Conservation (phyloP, 2,888 invertebrate species). For the Scelioninae gen. 1 region DNA sequence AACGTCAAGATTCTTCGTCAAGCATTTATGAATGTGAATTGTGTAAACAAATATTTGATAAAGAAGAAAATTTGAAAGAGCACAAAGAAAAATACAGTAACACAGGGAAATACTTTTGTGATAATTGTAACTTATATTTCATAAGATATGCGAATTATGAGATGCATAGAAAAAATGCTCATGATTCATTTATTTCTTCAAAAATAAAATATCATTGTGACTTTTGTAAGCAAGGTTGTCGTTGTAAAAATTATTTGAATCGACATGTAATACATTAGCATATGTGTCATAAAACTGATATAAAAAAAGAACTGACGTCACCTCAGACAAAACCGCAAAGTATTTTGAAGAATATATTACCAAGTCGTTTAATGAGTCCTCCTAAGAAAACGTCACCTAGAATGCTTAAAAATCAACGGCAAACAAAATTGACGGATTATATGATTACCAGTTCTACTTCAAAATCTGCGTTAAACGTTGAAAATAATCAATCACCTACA, state of each 20-base stretch:
- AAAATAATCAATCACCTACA: neutral
- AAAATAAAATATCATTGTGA: constrained; percentile 17
- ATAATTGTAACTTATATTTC: constrained; percentile 18
- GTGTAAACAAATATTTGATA: constrained; percentile 16
- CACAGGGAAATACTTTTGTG: constrained; percentile 17
- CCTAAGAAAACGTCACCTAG: neutral
- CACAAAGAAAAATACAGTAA: constrained; percentile 26
- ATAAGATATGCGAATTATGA: neutral
- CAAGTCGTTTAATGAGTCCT: neutral
- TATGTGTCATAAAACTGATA: neutral
- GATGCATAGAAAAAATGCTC: constrained; percentile 17
- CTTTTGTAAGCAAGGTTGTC: constrained; percentile 29
- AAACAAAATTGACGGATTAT: constrained; percentile 7
- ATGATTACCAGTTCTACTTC: neutral
- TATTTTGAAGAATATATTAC: constrained; percentile 31
- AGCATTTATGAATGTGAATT: neutral
- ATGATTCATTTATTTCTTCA: neutral
- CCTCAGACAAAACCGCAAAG: neutral
- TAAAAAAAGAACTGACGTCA: neutral
- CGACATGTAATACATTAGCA: constrained; percentile 34
- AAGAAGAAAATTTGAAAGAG: neutral
- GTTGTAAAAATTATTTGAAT: neutral
- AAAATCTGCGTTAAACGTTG: neutral
- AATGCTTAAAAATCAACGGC: neutral
- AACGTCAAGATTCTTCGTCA: neutral